Conservation (phyloP, 2,113 vertebrate species). For the Nothobranchius kuhntae region DNA sequence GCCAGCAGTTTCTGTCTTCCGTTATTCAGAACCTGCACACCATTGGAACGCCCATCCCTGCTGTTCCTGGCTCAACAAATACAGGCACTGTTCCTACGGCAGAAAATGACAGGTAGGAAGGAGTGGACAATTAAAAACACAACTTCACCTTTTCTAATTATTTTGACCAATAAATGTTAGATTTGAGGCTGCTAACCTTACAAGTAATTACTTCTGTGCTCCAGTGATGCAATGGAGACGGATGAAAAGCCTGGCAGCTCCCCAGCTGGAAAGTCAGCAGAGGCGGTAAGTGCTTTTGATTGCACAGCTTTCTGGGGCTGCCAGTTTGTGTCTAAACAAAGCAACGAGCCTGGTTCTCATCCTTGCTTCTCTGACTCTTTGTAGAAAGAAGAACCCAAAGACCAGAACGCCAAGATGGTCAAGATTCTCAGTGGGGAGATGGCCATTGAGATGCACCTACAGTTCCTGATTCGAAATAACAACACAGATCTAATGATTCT, state of each 20-base stretch:
- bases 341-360: not conserved
- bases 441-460: constrained; percentile 97
- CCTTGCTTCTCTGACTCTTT: constrained; percentile 43
- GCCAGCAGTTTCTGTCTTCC: constrained; percentile 97
- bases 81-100: constrained; percentile 89
- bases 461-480: constrained; percentile 99
- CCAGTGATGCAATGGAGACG: constrained; percentile 95
- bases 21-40: constrained; percentile 96
- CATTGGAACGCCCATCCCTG: constrained; percentile 92
- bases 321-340: not conserved
- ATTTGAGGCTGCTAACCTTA: not conserved
- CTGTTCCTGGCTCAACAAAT: constrained; percentile 96
- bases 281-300: constrained; percentile 78
- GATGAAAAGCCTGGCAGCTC: constrained; percentile 89
- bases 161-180: not conserved
- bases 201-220: constrained; percentile 31
- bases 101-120: constrained; percentile 89
- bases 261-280: constrained; percentile 82
- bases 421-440: constrained; percentile 99
- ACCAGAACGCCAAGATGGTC: constrained; percentile 99
- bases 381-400: constrained; percentile 93
- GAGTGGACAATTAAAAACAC: not conserved
- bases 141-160: not conserved
- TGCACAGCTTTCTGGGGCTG: not conserved
- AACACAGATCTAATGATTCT: constrained; percentile 99